These are phyloP conservation scores for Drosophila histrio DNA, from an alignment of 2,888 invertebrate species.

Conservation along the genomic window DNA sequence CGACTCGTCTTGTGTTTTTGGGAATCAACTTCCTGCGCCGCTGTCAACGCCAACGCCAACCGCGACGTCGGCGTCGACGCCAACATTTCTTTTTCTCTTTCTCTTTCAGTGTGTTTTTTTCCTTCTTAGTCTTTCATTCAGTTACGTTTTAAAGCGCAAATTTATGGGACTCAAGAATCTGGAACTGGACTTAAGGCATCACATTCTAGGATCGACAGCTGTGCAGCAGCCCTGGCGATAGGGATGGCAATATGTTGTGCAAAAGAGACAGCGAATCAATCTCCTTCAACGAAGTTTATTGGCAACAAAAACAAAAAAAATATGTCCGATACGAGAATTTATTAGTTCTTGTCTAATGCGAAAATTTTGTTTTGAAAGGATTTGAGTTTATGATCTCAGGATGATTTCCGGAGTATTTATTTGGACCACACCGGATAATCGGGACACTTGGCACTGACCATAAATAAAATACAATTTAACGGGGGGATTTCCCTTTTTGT, in stretches of 20 bases:
- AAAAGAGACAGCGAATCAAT: neutral
- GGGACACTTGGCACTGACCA: neutral
- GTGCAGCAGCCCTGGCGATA: constrained; percentile 12
- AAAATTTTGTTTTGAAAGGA: constrained; percentile 7
- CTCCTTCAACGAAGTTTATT: neutral
- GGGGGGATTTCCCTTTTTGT: neutral
- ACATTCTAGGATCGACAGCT: constrained; percentile 47
- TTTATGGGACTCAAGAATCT: constrained; percentile 55
- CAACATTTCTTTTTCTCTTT: constrained; percentile 2
- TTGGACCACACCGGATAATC: constrained; percentile 17
- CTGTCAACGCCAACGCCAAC: constrained; percentile 17
- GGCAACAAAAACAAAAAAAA: too few relatives aligned
- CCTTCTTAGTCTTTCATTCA: too few relatives aligned
- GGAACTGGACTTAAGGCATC: neutral
- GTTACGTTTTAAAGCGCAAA: constrained; percentile 36
- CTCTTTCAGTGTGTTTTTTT: constrained; percentile 17
- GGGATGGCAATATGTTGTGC: neutral
- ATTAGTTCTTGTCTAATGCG: neutral
- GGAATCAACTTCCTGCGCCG: constrained; percentile 28
- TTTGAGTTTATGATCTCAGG: neutral
- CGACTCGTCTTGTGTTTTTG: neutral
- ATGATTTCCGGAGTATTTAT: constrained; percentile 21
- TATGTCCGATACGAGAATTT: neutral
- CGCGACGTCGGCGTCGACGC: constrained; percentile 4
- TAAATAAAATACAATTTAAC: constrained; percentile 1